Evolutionary conservation across 2,797 vertebrate genomes (phyloP), one percentile per base, ranked within the genome.

Genomic region (Delichon dasypus): DNA sequence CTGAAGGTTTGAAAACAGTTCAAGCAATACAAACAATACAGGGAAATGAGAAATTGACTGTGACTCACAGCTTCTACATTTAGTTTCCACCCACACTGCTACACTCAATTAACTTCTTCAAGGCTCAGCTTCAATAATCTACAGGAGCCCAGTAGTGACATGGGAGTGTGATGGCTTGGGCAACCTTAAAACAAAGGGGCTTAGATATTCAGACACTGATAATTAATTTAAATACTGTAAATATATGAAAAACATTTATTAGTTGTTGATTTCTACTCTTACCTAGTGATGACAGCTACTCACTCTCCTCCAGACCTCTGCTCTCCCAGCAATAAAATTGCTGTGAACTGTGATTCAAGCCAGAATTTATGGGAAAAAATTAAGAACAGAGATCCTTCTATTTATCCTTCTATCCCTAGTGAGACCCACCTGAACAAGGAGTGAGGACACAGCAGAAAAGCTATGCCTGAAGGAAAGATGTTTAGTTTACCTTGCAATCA

Each of bases 101-200:
- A 66, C 75, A 60, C 79, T 88, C 94, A 83, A 58, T 95, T 94
- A 94, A 95, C 74, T 94, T 93, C 68, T 68, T 68, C 5, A 30
- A 54, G 77, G 53, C 61, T 94, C 44, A 15, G 38, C 77, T 87
- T 93, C 88, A 79, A 54, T 19, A 10, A 8, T 44, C 30, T 60
- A 16, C 13, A 65, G 36, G 60, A 88, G 30, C n/a, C 90, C n/a
- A 48, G 16, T 23, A 65, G 79, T n/a, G 94, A 54, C 50, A 79
- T 4, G 65, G n/a, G 36, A 83, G 23, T 62, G 36, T 51, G 25
- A 29, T 47, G 38, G 13, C 68, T 77, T 45, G 65, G 36, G 12
- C 15, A 68, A n/a, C 19, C 48, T 53, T 62, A 7, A 22, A 17
- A 38, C 21, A 87, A 57, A 75, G 13, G 13, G 15, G 2, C 5